Percentiles rank a stretch among this genome's conserved stretches.
These are phyloP conservation scores for Xenus cinereus DNA, from an alignment of 2,113 vertebrate genomes.

Conservation along the genomic window DNA sequence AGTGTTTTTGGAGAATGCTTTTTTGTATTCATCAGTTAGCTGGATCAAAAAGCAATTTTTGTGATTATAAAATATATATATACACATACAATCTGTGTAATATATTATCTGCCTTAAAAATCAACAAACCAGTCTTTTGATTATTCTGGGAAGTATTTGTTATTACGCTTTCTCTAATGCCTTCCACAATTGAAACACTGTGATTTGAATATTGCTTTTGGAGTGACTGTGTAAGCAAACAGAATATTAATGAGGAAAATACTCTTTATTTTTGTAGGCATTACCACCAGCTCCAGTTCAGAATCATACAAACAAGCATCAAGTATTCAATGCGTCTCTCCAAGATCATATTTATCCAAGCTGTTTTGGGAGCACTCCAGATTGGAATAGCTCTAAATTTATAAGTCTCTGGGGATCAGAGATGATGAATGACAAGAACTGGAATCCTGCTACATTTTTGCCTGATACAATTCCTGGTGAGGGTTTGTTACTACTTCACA, in stretches of 20 bases:
- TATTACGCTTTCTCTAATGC: not conserved
- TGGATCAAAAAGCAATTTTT: not conserved
- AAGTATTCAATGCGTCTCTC: slow-evolving; percentile 89
- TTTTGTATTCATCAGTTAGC: not conserved
- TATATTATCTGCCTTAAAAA: not conserved
- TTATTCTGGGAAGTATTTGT: not conserved
- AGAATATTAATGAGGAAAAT: slow-evolving; percentile 63
- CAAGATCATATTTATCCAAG: slow-evolving; percentile 95
- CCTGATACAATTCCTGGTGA: slow-evolving; percentile 93
- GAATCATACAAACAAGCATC: slow-evolving; percentile 91
- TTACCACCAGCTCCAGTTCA: slow-evolving; percentile 86
- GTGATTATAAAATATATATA: not conserved
- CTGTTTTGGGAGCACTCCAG: slow-evolving; percentile 88
- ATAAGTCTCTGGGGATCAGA: slow-evolving; percentile 96
- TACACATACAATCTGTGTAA: not conserved
- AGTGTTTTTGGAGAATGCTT: not conserved
- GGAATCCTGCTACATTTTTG: slow-evolving; percentile 90
- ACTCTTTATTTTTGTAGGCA: slow-evolving; percentile 76
- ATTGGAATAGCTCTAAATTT: slow-evolving; percentile 96
- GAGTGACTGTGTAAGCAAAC: slow-evolving; percentile 27
- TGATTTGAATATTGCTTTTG: slow-evolving; percentile 25
- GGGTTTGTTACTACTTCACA: slow-evolving; percentile 53
- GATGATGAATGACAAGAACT: slow-evolving; percentile 94
- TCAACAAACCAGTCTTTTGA: not conserved
- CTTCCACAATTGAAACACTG: not conserved